These are phyloP conservation scores for Chanos chanos DNA, from an alignment of 2,797 vertebrate genomes.

Conservation along the genomic window DNA sequence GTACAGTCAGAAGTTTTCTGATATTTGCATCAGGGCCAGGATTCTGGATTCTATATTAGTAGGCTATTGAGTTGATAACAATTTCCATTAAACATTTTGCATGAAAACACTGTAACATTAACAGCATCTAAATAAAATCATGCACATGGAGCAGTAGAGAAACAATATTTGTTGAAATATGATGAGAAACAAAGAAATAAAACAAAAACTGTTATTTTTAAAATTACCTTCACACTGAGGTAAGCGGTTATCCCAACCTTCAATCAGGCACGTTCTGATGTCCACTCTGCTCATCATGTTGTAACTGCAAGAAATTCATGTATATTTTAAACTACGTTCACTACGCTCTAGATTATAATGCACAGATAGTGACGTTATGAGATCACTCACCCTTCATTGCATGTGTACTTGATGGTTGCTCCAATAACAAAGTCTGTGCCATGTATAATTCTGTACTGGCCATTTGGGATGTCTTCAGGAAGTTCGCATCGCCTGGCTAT, in stretches of 20 bases:
- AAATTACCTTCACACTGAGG: constrained; percentile 80
- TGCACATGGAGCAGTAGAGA: background rate
- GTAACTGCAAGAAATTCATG: constrained; percentile 66
- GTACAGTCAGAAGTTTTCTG: too few species aligned
- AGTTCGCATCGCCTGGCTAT: constrained; percentile 58
- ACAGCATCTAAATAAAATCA: too few species aligned
- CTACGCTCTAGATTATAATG: background rate
- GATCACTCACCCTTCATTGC: constrained; percentile 57
- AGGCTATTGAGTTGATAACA: too few species aligned
- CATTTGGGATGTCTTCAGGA: constrained; percentile 58
- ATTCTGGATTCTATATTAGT: too few species aligned
- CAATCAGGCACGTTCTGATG: constrained; percentile 72
- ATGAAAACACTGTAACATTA: too few species aligned
- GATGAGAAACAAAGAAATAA: background rate
- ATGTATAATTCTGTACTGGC: constrained; percentile 35
- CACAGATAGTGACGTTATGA: background rate
- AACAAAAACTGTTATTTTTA: background rate
- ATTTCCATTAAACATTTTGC: too few species aligned
- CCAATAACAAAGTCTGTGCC: constrained; percentile 57
- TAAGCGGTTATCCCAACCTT: constrained; percentile 75
- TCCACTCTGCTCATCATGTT: constrained; percentile 66
- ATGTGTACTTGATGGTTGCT: constrained; percentile 56
- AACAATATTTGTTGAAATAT: background rate
- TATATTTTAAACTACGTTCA: background rate
- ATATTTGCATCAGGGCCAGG: too few species aligned